Base-by-base conservation (phyloP, 2,888 invertebrate species). In the Dromius quadrimaculatus region DNA sequence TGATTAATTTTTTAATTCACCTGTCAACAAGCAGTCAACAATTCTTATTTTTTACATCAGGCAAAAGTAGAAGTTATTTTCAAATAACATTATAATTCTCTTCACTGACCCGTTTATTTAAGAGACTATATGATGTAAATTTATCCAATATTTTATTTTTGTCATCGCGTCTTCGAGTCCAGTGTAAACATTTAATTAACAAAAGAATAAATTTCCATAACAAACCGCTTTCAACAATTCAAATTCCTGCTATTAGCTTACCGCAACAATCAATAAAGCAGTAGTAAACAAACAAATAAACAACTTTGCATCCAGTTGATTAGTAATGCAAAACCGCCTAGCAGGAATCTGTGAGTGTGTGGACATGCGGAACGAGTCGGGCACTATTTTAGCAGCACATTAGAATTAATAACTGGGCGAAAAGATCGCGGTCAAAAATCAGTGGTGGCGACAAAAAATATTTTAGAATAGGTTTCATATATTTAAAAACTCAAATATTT, bases 351-450 rank as follows among this genome's bases (percentile, higher is more conserved):
- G 28, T 28, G 3, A 8, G 3, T 8, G 3, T 28, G 28, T 8
- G 28, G 28, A 11, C 11, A 41, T 41, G 15, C 41, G 1, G 15
- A 41, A 41, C 41, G 41, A 15, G 41, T 17, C 15, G 66, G 43
- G 45, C 43, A 68, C 28, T 59, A 28, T 59, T 68, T 68, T 59
- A 68, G 68, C 59, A 43, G 68, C 41, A 68, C 59, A 68, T 68
- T 68, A 68, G 68, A 68, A 68, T 68, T 68, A 68, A 68, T 68
- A 68, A 68, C 59, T 59, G 41, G 45, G 43, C 17, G 47, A 19
- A n/a, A n/a, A n/a, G n/a, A n/a, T 13, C 17, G 15, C 45, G 17
- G 11, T 8, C 15, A n/a, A 23, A 50, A n/a, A 50, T 32, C 32
- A 8, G n/a, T n/a, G n/a, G n/a, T n/a, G n/a, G n/a, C n/a, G n/a